A percentile compares a stretch with the other conserved stretches of the same genome.
Conservation (phyloP, 2,888 invertebrate genomes). For the Volucella zonaria region DNA sequence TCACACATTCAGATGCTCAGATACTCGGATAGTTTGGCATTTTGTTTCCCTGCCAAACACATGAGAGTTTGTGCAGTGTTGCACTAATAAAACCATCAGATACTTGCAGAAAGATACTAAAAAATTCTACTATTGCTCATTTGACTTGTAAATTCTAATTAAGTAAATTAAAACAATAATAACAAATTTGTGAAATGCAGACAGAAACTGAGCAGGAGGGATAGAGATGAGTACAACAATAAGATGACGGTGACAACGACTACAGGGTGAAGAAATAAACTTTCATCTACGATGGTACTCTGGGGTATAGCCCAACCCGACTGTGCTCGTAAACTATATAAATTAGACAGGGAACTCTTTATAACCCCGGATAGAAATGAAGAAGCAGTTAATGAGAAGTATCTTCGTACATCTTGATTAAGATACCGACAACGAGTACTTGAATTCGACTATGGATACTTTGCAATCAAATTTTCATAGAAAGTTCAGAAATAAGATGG, state of each 20-base stretch:
- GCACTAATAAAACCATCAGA: constrained; percentile 4
- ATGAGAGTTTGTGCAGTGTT: not conserved
- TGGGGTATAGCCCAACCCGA: constrained; percentile 9
- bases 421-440: constrained; percentile 10
- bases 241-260: not conserved
- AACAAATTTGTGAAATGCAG: constrained; percentile 7
- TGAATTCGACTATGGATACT: not conserved
- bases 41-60: not conserved
- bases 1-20: constrained; percentile 26
- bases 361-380: constrained; percentile 17
- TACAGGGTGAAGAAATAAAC: not conserved
- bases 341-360: not conserved
- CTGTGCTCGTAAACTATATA: constrained; percentile 13
- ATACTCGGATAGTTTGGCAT: constrained; percentile 25
- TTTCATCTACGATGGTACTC: constrained; percentile 23
- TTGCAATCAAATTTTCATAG: constrained; percentile 15
- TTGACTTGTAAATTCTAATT: constrained; percentile 70
- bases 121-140: constrained; percentile 50
- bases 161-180: constrained; percentile 65
- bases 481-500: constrained; percentile 14
- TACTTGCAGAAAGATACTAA: constrained; percentile 1
- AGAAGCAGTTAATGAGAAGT: constrained; percentile 50
- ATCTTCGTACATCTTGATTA: constrained; percentile 37
- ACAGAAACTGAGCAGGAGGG: not conserved
- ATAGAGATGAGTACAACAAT: too few species aligned